Evolutionary conservation across 1,140 invertebrate species (phyloP).

Genomic region (Drosophila obscura): DNA sequence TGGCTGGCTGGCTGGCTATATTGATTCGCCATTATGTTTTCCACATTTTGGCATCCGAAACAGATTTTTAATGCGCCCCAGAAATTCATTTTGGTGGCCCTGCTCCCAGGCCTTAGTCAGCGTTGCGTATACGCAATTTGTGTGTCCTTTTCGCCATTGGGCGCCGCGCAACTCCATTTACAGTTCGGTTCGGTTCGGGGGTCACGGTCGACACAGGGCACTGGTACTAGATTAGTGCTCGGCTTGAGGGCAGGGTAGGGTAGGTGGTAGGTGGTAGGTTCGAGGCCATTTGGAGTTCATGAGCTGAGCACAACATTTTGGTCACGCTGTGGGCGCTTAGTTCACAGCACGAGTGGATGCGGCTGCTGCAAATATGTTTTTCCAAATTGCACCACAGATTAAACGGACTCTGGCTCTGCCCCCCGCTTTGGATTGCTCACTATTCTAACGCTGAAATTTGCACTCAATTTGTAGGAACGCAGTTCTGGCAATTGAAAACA

Average conservation of each 20-base stretch:
- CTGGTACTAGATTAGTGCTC: no score
- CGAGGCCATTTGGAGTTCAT: conserved; percentile 32
- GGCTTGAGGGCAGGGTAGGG: background rate
- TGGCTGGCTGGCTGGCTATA: conserved; percentile 42
- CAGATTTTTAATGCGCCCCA: conserved; percentile 62
- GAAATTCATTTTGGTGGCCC: conserved; percentile 55
- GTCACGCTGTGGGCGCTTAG: conserved; percentile 7
- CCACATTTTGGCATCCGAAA: conserved; percentile 48
- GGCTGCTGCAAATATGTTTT: conserved; percentile 18
- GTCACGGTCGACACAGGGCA: background rate
- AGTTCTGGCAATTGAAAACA: no score
- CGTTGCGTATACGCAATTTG: conserved; percentile 57
- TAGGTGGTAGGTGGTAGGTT: no score
- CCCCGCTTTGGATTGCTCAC: background rate
- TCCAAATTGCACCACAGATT: conserved; percentile 1
- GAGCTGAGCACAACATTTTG: conserved; percentile 27
- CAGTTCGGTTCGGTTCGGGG: background rate
- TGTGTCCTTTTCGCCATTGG: conserved; percentile 44
- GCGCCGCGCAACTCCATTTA: conserved; percentile 32
- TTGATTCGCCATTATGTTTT: conserved; percentile 63
- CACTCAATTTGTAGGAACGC: conserved; percentile 11
- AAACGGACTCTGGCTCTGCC: no score
- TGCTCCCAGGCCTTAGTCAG: conserved; percentile 2
- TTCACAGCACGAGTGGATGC: background rate
- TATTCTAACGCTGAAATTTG: conserved; percentile 12